Evolutionary conservation across 2,113 vertebrate genomes (phyloP).

Genomic region (Gymnogyps californianus): DNA sequence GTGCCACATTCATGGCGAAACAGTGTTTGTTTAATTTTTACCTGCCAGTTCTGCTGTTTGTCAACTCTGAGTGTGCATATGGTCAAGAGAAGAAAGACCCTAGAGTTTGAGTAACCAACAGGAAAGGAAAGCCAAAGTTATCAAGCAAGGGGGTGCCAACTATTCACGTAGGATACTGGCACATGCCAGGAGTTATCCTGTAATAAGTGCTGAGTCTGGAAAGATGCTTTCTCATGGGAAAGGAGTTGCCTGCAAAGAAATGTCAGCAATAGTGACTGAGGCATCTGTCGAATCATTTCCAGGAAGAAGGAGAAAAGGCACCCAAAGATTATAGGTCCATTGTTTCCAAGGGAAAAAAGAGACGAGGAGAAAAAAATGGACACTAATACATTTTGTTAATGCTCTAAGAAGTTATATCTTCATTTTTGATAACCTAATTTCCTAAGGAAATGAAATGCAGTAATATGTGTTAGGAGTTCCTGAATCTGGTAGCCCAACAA

Average conservation of each 20-base stretch:
- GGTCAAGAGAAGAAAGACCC: not conserved
- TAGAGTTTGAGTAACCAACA: not conserved
- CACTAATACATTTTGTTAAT: not conserved
- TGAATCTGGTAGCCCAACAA: not conserved
- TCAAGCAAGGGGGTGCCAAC: not conserved
- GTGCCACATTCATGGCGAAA: not conserved
- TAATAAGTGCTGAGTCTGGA: not conserved
- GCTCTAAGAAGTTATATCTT: not conserved
- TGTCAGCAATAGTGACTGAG: not conserved
- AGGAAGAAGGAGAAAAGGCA: not conserved
- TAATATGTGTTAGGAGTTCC: not conserved
- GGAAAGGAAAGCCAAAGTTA: not conserved
- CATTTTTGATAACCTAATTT: not conserved
- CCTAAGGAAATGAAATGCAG: not conserved
- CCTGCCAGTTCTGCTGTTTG: not conserved
- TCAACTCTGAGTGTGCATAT: not conserved
- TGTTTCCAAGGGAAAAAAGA: not conserved
- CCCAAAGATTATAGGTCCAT: not conserved
- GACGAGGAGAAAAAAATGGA: not conserved
- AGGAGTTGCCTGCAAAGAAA: not conserved
- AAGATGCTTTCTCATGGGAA: not conserved
- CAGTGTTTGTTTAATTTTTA: not conserved
- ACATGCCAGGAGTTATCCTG: not conserved
- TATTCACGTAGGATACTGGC: not conserved
- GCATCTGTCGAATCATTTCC: not conserved